Base-by-base conservation (phyloP, 2,113 vertebrate species). In the Puffinus mauretanicus region DNA sequence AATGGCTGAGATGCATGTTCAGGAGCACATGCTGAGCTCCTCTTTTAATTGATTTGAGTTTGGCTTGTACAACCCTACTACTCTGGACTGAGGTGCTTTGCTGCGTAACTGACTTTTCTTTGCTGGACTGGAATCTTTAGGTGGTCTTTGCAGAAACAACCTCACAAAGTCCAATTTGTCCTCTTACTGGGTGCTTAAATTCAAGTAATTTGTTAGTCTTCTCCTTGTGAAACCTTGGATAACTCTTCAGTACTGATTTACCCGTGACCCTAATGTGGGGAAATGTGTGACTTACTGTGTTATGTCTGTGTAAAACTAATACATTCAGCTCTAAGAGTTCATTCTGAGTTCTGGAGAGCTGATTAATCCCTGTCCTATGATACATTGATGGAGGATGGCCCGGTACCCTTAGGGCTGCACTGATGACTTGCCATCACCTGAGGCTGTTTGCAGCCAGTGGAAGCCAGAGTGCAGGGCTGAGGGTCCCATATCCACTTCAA, bases 311-410 rank as follows among this genome's bases (percentile, higher is more conserved):
- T 40, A 49, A 72, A 71, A 46, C 13, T 29, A 38, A n/a, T 19
- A 25, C 9, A 10, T 86, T 29, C 32, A 73, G 36, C 24, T 67
- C 27, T 1, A 3, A 42, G 47, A 6, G 26, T 17, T 61, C 40
- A 9, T 16, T 36, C 10, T 1, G 26, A 26, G 8, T 9, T 77
- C 54, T 30, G 46, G 44, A 69, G 62, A 65, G 82, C 79, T 86
- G 79, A 5, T 17, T 36, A 16, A 30, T 40, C 34, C 51, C 42
- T 55, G 19, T 54, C 42, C 47, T 30, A 0, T 9, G 47, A 19
- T 6, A 3, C 0, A 1, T 11, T 20, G 55, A 1, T 15, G 13
- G 52, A 47, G 29, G 26, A 13, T 25, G 26, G 29, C 10, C 75
- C 47, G 61, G 30, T 11, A 5, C 52, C 34, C 38, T n/a, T 15